A percentile compares a stretch with the other conserved stretches of the same genome.
Evolutionary conservation across 2,888 invertebrate species (phyloP).

Genomic region (Drosophila tanythrix): DNA sequence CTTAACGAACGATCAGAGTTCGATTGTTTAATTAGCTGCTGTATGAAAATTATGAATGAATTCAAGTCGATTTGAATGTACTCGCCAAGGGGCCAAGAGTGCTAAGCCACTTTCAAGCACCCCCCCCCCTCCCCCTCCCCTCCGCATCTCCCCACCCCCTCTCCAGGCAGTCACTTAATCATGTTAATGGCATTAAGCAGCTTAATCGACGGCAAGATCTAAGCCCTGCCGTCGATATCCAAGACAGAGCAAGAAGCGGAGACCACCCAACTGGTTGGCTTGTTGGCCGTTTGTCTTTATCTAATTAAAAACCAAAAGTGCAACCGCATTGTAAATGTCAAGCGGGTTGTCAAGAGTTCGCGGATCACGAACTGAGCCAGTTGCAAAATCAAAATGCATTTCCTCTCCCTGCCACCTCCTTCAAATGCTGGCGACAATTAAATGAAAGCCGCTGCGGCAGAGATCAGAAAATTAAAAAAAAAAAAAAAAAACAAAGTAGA

Average conservation of each 20-base stretch:
- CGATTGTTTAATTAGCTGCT: constrained; percentile 76
- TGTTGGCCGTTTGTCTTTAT: constrained; percentile 38
- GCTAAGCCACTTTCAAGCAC: constrained; percentile 9
- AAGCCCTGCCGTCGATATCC: constrained; percentile 75
- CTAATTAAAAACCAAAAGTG: constrained; percentile 79
- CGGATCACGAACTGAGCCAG: constrained; percentile 72
- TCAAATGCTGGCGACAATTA: constrained; percentile 54
- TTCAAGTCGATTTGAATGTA: constrained; percentile 26
- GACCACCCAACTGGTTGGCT: constrained; percentile 58
- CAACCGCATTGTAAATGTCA: constrained; percentile 78
- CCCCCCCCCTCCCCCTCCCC: not conserved
- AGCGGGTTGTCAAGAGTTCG: constrained; percentile 60
- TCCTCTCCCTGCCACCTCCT: constrained; percentile 27
- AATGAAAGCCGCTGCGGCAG: constrained; percentile 56
- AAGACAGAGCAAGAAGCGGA: constrained; percentile 23
- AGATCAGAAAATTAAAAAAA: constrained; percentile 33
- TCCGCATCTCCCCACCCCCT: not conserved
- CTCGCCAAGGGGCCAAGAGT: constrained; percentile 21
- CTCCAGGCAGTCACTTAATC: constrained; percentile 63
- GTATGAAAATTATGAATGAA: constrained; percentile 70
- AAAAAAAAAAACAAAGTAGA: not conserved
- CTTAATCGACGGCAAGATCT: constrained; percentile 80
- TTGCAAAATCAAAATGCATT: constrained; percentile 81
- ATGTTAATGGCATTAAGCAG: constrained; percentile 80
- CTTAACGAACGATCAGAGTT: constrained; percentile 71